phyloP scores from a whole-genome alignment of 2,113 vertebrate genomes.

The Scytalopus superciliaris region DNA sequence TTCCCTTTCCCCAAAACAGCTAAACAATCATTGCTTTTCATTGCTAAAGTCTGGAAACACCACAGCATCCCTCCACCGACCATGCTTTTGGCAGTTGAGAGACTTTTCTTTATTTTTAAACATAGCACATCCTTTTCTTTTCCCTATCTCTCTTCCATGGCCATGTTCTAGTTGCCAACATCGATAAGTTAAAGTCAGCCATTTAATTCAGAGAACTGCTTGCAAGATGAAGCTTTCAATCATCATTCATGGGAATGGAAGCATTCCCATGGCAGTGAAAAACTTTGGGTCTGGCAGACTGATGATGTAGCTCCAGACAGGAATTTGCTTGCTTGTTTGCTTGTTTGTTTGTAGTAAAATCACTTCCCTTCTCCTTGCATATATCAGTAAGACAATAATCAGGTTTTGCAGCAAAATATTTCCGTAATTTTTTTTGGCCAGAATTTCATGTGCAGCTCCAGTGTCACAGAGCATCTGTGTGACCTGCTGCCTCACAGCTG shows the following conservation, averaged over 20 bases:
- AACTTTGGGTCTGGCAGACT: background rate
- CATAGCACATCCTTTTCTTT: background rate
- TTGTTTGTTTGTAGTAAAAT: background rate
- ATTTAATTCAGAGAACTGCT: background rate
- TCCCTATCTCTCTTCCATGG: background rate
- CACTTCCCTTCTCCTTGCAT: background rate
- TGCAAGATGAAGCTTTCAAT: background rate
- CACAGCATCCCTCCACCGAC: background rate
- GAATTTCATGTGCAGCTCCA: background rate
- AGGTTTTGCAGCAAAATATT: background rate
- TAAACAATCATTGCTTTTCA: background rate
- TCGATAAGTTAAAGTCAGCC: background rate
- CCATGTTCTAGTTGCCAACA: background rate
- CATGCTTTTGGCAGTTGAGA: background rate
- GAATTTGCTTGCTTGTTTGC: background rate
- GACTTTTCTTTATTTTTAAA: background rate
- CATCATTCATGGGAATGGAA: background rate
- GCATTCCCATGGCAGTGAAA: background rate
- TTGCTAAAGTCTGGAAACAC: background rate
- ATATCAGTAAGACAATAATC: background rate
- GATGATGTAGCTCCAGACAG: background rate
- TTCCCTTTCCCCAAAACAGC: background rate
- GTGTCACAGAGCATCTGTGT: background rate
- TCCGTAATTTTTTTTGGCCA: background rate
- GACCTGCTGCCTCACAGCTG: background rate